phyloP scores from a whole-genome alignment of 2,797 vertebrate species.

The Spinus pinus region DNA sequence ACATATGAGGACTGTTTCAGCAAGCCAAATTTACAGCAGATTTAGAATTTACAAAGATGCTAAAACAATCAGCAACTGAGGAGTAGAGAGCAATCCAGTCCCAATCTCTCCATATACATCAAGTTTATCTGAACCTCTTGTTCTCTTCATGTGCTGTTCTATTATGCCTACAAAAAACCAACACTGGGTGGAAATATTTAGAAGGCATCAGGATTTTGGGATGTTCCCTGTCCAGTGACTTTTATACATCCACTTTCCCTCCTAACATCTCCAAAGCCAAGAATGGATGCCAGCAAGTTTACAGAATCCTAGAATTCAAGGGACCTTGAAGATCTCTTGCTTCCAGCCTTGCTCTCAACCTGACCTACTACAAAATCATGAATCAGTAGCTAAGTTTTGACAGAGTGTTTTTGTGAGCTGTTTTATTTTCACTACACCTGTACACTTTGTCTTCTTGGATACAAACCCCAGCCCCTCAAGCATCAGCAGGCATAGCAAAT shows the following conservation, averaged over 20 bases:
- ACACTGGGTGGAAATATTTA: not conserved
- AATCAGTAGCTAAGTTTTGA: not conserved
- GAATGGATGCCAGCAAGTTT: not conserved
- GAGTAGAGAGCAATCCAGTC: not conserved
- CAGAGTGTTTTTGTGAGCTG: not conserved
- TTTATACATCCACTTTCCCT: not conserved
- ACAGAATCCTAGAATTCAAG: not conserved
- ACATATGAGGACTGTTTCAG: not conserved
- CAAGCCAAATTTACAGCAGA: not conserved
- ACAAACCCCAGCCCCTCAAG: not conserved
- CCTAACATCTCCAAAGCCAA: not conserved
- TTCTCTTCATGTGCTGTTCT: not conserved
- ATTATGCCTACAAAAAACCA: not conserved
- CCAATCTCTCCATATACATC: not conserved
- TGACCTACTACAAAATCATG: not conserved
- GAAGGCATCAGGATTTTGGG: not conserved
- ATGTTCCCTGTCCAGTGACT: rapidly evolving
- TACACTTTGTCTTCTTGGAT: not conserved
- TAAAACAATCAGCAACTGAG: not conserved
- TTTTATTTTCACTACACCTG: not conserved
- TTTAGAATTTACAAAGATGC: not conserved
- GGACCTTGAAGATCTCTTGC: not conserved
- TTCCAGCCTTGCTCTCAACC: not conserved
- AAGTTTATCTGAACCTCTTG: not conserved
- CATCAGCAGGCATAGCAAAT: not conserved